These are phyloP conservation scores for Drosophila imparisetae DNA, from an alignment of 2,888 invertebrate species.

Conservation along the genomic window DNA sequence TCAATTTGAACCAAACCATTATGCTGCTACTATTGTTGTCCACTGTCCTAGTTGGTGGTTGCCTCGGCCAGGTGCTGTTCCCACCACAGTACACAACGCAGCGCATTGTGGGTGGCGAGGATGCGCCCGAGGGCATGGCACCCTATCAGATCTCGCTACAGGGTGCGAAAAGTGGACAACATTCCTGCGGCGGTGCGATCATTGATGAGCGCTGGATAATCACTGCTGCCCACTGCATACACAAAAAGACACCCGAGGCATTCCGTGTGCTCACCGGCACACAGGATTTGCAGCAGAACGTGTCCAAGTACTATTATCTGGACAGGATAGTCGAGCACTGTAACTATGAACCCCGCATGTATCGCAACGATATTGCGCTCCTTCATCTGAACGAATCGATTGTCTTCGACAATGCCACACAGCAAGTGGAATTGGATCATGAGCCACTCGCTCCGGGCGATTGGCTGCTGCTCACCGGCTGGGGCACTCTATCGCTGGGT, in stretches of 20 bases:
- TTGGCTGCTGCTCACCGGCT: slow-evolving; percentile 86
- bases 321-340: slow-evolving; percentile 78
- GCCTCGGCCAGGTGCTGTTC: slow-evolving; percentile 57
- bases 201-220: slow-evolving; percentile 80
- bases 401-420: slow-evolving; percentile 85
- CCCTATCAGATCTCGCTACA: slow-evolving; percentile 84
- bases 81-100: slow-evolving; percentile 69
- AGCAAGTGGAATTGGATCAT: slow-evolving; percentile 85
- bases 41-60: neutral
- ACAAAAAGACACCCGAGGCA: slow-evolving; percentile 57
- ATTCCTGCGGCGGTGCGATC: slow-evolving; percentile 84
- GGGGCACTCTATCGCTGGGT: slow-evolving; percentile 86
- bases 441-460: slow-evolving; percentile 84
- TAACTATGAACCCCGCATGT: slow-evolving; percentile 75
- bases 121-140: slow-evolving; percentile 76
- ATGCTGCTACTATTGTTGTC: slow-evolving; percentile 41
- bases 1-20: neutral
- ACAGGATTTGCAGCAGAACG: slow-evolving; percentile 71
- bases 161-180: slow-evolving; percentile 57
- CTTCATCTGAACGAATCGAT: slow-evolving; percentile 87
- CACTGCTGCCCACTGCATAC: slow-evolving; percentile 83
- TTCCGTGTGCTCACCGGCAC: slow-evolving; percentile 80
- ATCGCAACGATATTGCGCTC: slow-evolving; percentile 89
- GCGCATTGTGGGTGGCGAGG: slow-evolving; percentile 82
- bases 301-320: slow-evolving; percentile 68